A percentile compares a stretch with the other conserved stretches of the same genome.
phyloP scores from a whole-genome alignment of 2,113 vertebrate species.

The Callipepla californica region DNA sequence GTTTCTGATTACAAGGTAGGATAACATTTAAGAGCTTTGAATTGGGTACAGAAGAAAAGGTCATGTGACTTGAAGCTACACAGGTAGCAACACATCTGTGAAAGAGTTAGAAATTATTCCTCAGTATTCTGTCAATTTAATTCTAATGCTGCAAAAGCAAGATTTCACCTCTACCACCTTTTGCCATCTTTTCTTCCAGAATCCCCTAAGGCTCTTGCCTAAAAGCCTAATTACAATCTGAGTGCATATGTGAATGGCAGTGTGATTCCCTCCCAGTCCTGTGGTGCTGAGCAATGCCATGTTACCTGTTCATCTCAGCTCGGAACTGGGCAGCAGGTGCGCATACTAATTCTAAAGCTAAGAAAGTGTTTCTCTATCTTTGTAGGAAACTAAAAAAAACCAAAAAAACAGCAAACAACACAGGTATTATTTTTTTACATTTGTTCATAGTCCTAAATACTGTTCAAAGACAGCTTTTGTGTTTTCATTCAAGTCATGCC shows the following conservation, averaged over 20 bases:
- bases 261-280: background rate
- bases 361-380: background rate
- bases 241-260: background rate
- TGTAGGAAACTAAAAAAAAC: background rate
- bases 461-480: rapidly evolving
- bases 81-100: background rate
- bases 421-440: background rate
- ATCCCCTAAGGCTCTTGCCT: background rate
- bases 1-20: background rate
- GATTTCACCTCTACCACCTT: background rate
- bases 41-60: background rate
- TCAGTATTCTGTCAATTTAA: background rate
- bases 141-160: background rate
- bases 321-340: background rate
- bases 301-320: background rate
- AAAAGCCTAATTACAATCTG: background rate
- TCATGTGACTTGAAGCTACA: background rate
- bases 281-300: rapidly evolving
- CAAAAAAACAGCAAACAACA: rapidly evolving
- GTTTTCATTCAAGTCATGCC: background rate
- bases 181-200: background rate
- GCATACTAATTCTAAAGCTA: background rate
- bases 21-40: background rate
- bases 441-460: background rate
- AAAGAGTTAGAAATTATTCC: background rate